These are phyloP conservation scores for Buphagus erythrorhynchus DNA, from an alignment of 2,797 vertebrate genomes.

Conservation along the genomic window DNA sequence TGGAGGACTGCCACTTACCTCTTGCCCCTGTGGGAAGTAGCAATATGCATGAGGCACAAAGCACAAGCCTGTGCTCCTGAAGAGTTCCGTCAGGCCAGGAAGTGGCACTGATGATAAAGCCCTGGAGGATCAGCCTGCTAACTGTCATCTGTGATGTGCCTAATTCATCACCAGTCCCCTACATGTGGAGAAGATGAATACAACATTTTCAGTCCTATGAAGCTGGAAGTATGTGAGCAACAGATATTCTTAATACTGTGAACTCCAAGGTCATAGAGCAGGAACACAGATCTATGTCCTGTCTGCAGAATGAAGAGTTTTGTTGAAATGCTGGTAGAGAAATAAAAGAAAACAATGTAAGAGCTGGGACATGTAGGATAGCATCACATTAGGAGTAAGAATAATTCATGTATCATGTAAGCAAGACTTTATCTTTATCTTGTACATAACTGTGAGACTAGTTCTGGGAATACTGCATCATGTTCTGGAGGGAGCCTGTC, in stretches of 20 bases:
- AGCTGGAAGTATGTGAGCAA: background rate
- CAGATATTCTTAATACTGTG: background rate
- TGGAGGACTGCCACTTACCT: background rate
- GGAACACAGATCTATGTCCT: background rate
- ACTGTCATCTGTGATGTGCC: background rate
- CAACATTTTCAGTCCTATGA: background rate
- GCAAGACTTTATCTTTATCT: background rate
- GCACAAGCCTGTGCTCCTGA: background rate
- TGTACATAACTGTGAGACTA: background rate
- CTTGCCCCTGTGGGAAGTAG: background rate
- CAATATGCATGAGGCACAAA: background rate
- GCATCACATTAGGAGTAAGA: background rate
- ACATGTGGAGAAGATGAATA: background rate
- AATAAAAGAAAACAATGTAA: background rate
- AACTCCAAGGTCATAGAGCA: background rate
- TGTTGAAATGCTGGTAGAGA: background rate
- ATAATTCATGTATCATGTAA: rapidly evolving
- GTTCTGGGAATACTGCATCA: background rate
- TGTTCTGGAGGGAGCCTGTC: background rate
- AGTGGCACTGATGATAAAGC: background rate
- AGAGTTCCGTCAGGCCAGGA: background rate
- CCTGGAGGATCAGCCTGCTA: background rate
- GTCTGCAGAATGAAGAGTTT: background rate
- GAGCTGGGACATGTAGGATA: rapidly evolving
- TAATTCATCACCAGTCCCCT: background rate